These are phyloP conservation scores for Pangasius larnaudii DNA, from an alignment of 2,797 vertebrate genomes.

Conservation along the genomic window DNA sequence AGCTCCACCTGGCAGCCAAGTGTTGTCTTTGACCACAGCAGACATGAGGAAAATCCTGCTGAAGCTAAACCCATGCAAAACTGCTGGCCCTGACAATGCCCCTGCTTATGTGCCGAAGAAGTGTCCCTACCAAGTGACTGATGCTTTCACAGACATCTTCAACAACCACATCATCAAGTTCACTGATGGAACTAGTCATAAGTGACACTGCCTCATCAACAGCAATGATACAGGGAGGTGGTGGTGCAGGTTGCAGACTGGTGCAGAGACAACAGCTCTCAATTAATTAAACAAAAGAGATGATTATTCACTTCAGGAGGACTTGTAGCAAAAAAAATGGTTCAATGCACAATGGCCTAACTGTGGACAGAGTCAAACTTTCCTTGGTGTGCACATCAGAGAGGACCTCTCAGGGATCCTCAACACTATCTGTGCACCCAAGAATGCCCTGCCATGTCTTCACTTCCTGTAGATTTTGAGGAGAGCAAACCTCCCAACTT, in stretches of 20 bases:
- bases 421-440: neutral
- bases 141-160: neutral
- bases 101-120: neutral
- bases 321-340: neutral
- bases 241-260: neutral
- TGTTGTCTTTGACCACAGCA: neutral
- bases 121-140: neutral
- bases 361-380: neutral
- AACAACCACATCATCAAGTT: neutral
- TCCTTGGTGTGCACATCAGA: neutral
- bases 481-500: neutral
- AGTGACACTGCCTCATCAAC: neutral
- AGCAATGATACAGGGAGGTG: neutral
- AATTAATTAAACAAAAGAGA: neutral
- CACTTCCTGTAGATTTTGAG: neutral
- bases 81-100: neutral
- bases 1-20: neutral
- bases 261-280: neutral
- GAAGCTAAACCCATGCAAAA: neutral
- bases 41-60: too few species aligned
- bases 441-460: neutral
- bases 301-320: neutral
- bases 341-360: neutral
- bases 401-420: neutral
- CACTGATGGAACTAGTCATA: neutral